Evolutionary conservation across 92 coral and sea anemone species (phyloP), one percentile per base, ranked within the genome.

Genomic region (Zoanthus sociatus): DNA sequence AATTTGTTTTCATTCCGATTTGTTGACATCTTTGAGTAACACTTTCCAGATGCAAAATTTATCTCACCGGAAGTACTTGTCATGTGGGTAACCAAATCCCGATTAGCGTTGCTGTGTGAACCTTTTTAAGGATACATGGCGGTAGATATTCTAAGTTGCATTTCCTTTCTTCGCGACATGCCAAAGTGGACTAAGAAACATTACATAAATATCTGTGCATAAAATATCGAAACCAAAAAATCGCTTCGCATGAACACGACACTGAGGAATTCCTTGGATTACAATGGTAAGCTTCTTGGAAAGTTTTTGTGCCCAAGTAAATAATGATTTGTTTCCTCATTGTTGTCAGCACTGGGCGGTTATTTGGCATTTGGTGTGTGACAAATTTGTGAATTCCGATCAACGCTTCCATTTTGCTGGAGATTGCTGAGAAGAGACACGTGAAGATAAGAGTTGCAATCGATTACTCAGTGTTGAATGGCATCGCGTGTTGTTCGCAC

Each of bases 371-470:
- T 76, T 64, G 42, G 84, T 46, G 20, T 79, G 71, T 81, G 85
- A 81, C 85, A 81, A 73, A 50, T 81, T 81, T 81, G 85, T 45
- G 45, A 81, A 81, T 81, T 81, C 85, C 85, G 58, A 81, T 81
- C 85, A 64, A 15, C 75, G 44, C 85, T 32, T 33, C 66, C 75
- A 21, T 70, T 20, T 8, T 66, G 5, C 16, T 30, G 68, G 32
- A 33, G 63, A 17, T 18, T 31, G 45, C 33, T 63, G 74, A 46
- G 48, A 58, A 64, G 58, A 18, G 4, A 7, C 17, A 9, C 84
- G 46, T 31, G 7, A 37, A 46, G 85, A 79, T 81, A 58, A 46
- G 44, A 66, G 11, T 33, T 37, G 17, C 6, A 9, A 5, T 32
- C 45, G 4, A 9, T 15, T 44, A 31, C 17, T 63, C n/a, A n/a